phyloP scores from a whole-genome alignment of 2,113 vertebrate genomes.

The Oreotragus oreotragus region DNA sequence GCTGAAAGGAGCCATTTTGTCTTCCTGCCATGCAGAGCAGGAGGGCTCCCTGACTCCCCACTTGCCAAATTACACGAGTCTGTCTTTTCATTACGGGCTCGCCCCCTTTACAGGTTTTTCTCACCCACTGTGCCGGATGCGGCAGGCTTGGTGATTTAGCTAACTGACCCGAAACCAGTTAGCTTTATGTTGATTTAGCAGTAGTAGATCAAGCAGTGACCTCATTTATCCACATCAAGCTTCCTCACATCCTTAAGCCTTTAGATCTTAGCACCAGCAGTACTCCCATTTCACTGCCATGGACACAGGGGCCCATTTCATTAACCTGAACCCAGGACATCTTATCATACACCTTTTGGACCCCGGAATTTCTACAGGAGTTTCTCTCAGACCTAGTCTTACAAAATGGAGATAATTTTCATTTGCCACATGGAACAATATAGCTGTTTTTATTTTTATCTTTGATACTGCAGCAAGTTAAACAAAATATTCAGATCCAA shows the following conservation, averaged over 20 bases:
- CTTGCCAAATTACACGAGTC: neutral
- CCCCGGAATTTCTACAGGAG: neutral
- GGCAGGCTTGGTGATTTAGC: neutral
- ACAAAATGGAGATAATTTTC: too few species aligned
- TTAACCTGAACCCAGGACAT: neutral
- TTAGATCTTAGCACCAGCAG: neutral
- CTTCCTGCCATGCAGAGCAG: neutral
- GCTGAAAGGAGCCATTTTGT: neutral
- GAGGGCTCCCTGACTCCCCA: accelerated
- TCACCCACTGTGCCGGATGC: accelerated
- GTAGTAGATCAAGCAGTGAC: neutral
- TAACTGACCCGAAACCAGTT: neutral
- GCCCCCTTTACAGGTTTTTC: neutral
- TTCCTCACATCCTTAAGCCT: neutral
- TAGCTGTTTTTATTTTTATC: too few species aligned
- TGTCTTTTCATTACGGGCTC: neutral
- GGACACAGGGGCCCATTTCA: neutral
- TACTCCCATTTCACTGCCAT: neutral
- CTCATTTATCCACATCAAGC: neutral
- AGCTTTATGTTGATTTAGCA: neutral
- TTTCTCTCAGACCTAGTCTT: too few species aligned
- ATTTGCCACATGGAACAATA: too few species aligned
- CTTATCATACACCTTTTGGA: neutral
- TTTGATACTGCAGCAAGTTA: neutral
- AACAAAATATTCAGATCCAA: neutral